These are phyloP conservation scores for Pyrocephalus nanus DNA, from an alignment of 2,797 vertebrate species.

Conservation along the genomic window DNA sequence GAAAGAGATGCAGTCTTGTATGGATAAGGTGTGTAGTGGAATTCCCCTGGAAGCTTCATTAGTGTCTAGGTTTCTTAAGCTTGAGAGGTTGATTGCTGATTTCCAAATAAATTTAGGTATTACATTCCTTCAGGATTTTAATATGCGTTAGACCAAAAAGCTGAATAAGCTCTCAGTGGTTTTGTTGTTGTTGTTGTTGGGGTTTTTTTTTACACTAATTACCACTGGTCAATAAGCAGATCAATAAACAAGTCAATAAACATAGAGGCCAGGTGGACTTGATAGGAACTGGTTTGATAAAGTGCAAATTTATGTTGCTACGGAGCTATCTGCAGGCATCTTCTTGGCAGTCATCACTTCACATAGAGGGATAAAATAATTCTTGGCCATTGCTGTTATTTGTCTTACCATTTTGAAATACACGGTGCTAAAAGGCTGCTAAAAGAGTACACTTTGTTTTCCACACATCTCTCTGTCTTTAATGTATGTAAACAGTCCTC, in stretches of 20 bases:
- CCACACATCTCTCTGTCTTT: neutral
- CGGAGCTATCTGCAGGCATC: neutral
- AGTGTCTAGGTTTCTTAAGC: neutral
- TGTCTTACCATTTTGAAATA: neutral
- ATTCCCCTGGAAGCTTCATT: neutral
- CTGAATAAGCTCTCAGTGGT: neutral
- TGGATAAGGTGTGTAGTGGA: neutral
- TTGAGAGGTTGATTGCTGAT: neutral
- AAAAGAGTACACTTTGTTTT: neutral
- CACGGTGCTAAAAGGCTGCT: neutral
- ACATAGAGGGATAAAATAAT: neutral
- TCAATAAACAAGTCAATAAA: neutral
- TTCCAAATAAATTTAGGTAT: neutral
- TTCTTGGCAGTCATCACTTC: neutral
- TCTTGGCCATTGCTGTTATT: neutral
- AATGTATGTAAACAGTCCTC: neutral
- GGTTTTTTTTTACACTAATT: neutral
- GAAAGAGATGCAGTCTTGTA: neutral
- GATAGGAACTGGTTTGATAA: neutral
- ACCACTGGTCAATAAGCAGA: neutral
- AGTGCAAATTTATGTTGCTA: neutral
- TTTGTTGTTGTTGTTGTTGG: no score
- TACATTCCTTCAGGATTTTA: neutral
- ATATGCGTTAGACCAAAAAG: neutral
- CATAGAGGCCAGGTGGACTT: neutral